phyloP scores from a whole-genome alignment of 2,113 vertebrate species.

The Dasyurus viverrinus region DNA sequence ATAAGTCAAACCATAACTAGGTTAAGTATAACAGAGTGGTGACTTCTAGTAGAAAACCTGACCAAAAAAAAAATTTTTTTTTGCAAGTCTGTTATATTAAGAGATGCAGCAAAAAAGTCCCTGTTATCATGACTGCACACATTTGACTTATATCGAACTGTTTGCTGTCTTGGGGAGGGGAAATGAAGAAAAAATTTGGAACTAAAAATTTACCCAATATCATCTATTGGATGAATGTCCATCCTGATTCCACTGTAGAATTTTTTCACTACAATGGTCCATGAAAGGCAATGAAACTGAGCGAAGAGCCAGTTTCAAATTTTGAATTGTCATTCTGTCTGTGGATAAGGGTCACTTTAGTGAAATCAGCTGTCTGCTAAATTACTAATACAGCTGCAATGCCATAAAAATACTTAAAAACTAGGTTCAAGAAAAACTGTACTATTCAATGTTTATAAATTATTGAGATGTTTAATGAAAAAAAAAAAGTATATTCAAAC shows the following conservation, averaged over 20 bases:
- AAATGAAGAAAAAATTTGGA: too few relatives aligned
- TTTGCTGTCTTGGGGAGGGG: too few relatives aligned
- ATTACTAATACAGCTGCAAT: conserved; percentile 55
- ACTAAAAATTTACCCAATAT: conserved; percentile 62
- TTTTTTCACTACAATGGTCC: conserved; percentile 33
- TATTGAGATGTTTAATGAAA: conserved; percentile 28
- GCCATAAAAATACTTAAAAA: conserved; percentile 54
- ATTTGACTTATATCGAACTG: too few relatives aligned
- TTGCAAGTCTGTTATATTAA: background rate
- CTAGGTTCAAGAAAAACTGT: background rate
- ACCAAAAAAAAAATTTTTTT: background rate
- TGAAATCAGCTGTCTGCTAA: conserved; percentile 65
- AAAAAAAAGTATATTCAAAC: background rate
- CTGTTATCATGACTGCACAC: too few relatives aligned
- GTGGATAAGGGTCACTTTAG: conserved; percentile 78
- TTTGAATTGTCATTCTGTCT: conserved; percentile 65
- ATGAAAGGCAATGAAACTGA: conserved; percentile 68
- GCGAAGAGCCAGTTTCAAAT: conserved; percentile 67
- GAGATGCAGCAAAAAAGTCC: conserved; percentile 8
- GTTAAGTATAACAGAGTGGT: background rate
- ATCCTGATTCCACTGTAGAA: conserved; percentile 63
- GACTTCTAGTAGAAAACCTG: conserved; percentile 14
- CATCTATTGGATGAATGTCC: conserved; percentile 66
- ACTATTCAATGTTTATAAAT: background rate
- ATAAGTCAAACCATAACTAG: conserved; percentile 41